Base-by-base conservation (phyloP, 2,797 vertebrate species). In the Coregonus sp. region DNA sequence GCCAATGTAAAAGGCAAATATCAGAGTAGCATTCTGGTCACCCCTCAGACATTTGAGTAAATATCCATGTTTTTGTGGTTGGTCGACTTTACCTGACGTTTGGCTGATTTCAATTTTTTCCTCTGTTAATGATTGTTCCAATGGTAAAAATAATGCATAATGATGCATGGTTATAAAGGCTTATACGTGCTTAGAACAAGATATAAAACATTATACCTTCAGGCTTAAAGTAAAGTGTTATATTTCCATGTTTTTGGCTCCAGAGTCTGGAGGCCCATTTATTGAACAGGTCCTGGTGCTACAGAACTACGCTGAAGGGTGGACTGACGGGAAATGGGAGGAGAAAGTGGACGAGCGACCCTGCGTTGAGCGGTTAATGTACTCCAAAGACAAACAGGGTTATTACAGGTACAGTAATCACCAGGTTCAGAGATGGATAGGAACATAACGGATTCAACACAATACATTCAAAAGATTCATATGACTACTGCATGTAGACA, bases 261-360 rank as follows among this genome's bases (percentile, higher is more conserved):
- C 89, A 99, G 98, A 99, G 87, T 97, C 96, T 15, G 98, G 98
- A 3, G 98, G 98, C 4, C 98, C 97, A 0, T 99, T 99, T 76
- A 95, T 99, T 16, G 97, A 97, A 74, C 96, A 97, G 85, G 95
- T 99, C 15, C 95, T 97, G 29, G 93, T 99, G 47, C 91, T 99
- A 67, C 98, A 99, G 86, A 94, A 95, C 77, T 99, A 98, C 0
- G 94, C 95, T 0, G 97, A 99, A 81, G 98, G 98, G 72, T 99
- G 98, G 98, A 97, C 95, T 37, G 96, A 98, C 75, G 97, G 97
- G 2, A 93, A 95, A 29, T 99, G 98, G 98, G 97, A 98, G 77
- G 98, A 99, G 92, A 99, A 99, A 85, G 94, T 96, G 18, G 95
- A 99, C n/a, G 91, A 92, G 84, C 94, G 96, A 70, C 94, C 95